Percentiles rank a stretch among this genome's conserved stretches.
Conservation (phyloP, 2,797 vertebrate species). For the Alauda arvensis region DNA sequence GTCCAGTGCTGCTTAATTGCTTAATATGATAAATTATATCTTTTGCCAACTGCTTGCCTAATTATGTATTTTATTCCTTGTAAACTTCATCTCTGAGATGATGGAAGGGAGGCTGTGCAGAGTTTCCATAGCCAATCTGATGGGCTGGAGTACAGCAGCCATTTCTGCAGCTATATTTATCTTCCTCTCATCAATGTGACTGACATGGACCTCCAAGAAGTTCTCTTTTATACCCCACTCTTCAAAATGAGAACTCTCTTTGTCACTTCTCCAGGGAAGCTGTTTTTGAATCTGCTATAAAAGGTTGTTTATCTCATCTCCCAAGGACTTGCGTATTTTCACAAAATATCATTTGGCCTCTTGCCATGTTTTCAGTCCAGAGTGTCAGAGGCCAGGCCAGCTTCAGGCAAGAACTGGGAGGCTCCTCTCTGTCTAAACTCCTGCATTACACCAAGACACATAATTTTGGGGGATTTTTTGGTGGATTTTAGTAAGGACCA, state of each 20-base stretch:
- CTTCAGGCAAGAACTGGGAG: background rate
- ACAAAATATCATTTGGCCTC: background rate
- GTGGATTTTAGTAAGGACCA: background rate
- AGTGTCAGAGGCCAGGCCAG: background rate
- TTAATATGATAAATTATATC: conserved; percentile 19
- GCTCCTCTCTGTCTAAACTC: background rate
- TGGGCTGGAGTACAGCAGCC: conserved; percentile 11
- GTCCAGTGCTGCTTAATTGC: conserved; percentile 15
- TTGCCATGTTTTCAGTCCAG: background rate
- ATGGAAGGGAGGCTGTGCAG: background rate
- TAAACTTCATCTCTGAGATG: conserved; percentile 1
- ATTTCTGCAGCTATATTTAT: conserved; percentile 22
- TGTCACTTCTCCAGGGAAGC: background rate
- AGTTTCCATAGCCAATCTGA: conserved; percentile 36
- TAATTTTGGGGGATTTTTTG: background rate
- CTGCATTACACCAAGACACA: background rate
- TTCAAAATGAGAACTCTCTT: background rate
- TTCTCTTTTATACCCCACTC: background rate
- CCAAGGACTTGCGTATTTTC: background rate
- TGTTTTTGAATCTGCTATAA: background rate
- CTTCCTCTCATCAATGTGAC: background rate
- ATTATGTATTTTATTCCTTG: conserved; percentile 33
- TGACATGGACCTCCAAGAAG: background rate
- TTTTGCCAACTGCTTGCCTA: conserved; percentile 39
- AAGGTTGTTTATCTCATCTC: background rate